Evolutionary conservation across 1,140 invertebrate genomes (phyloP), one percentile per base, ranked within the genome.

Genomic region (Achatina immaculata): DNA sequence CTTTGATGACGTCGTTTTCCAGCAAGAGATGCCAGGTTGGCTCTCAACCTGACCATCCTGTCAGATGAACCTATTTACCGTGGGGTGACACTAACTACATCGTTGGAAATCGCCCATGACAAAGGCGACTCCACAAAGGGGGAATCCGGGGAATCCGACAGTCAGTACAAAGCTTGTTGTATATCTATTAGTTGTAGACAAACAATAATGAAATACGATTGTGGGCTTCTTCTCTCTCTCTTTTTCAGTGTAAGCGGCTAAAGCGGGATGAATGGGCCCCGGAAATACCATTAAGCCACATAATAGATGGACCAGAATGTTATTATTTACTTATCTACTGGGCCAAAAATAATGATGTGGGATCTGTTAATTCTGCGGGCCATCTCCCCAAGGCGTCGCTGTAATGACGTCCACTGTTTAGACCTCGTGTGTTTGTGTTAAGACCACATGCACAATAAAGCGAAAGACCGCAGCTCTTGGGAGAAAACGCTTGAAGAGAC

Each of bases 251-350:
- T 31, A 34, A 9, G 58, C 16, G 4, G n/a, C 58, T 19, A 28
- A 62, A 62, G 58, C 31, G 28, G 28, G 2, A 4, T 31, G 58
- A 62, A 62, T 62, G 31, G 58, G 31, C 7, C 58, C 7, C 16
- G 58, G 4, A 62, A 62, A 62, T 62, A 34, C 58, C n/a, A 62
- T 62, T 62, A 31, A 62, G 6, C 31, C 58, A 28, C n/a, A 28
- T 4, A 62, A 62, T 28, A 62, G 58, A 62, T 62, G n/a, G 2
- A 16, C 58, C 0, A 16, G 19, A 62, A 62, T 62, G 58, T 62
- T 62, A 62, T 62, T 62, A 62, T 62, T 62, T 62, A 62, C 58
- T 62, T 62, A 62, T 62, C n/a, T 31, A 62, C n/a, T 62, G 58
- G 58, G 28, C 58, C 31, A 6, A 62, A 31, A 62, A 62, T 62